Evolutionary conservation across 2,888 invertebrate genomes (phyloP).

Genomic region (Aphodius granarius): DNA sequence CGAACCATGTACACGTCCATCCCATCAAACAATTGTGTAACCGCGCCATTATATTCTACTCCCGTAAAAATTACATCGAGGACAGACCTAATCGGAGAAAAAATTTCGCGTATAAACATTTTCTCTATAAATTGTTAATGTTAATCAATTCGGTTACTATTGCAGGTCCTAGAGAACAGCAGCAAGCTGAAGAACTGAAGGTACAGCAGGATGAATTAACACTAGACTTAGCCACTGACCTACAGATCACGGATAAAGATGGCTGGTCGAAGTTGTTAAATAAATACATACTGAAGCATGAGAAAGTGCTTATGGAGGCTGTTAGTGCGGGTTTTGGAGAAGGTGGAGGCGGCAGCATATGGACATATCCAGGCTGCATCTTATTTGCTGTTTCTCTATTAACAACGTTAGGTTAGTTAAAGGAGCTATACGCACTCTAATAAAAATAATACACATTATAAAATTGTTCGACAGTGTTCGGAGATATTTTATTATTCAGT

Average conservation of each 20-base stretch:
- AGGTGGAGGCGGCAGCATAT: conserved; percentile 61
- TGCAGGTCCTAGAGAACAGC: conserved; percentile 62
- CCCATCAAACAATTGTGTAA: not conserved
- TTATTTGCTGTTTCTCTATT: conserved; percentile 70
- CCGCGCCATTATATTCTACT: not conserved
- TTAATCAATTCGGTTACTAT: not conserved
- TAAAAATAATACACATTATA: no score
- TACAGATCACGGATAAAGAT: conserved; percentile 58
- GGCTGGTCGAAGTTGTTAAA: conserved; percentile 65
- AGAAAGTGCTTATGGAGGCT: conserved; percentile 60
- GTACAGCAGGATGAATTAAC: conserved; percentile 64
- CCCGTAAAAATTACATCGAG: not conserved
- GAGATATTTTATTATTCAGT: no score
- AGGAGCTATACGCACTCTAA: no score
- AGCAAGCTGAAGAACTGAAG: conserved; percentile 59
- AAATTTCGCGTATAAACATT: no score
- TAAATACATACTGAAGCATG: conserved; percentile 59
- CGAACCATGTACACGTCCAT: not conserved
- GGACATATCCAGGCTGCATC: conserved; percentile 70
- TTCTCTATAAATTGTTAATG: not conserved
- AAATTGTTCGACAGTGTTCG: no score
- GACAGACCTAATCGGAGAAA: not conserved
- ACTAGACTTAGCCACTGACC: conserved; percentile 64
- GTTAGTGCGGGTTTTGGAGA: conserved; percentile 60
- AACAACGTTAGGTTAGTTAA: conserved; percentile 68